Conservation (phyloP, 2,113 vertebrate genomes). For the Rattus rattus region DNA sequence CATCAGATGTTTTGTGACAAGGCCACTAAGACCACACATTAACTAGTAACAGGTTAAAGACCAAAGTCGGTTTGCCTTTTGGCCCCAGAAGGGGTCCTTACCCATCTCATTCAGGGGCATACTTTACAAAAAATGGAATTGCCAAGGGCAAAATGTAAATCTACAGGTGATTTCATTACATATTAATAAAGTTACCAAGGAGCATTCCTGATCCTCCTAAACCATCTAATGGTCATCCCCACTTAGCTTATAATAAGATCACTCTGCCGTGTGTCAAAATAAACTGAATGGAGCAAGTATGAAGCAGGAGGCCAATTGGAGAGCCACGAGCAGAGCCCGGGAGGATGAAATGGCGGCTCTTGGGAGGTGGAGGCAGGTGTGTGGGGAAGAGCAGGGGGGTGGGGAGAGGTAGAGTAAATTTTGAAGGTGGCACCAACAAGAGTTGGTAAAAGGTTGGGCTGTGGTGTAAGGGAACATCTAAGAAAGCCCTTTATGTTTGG, state of each 20-base stretch:
- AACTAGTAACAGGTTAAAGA: not conserved
- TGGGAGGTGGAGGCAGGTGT: not conserved
- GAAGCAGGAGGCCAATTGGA: not conserved
- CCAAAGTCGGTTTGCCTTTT: not conserved
- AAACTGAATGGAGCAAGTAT: not conserved
- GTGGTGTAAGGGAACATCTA: not conserved
- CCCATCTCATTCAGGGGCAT: not conserved
- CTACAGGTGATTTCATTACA: conserved; percentile 1
- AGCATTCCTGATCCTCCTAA: not conserved
- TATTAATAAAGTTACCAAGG: not conserved
- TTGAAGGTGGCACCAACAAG: not conserved
- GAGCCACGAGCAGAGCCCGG: not conserved
- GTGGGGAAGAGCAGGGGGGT: too few relatives aligned
- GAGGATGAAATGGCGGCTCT: not conserved
- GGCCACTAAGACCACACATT: not conserved
- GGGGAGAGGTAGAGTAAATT: not conserved
- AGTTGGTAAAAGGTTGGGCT: not conserved
- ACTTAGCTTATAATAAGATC: not conserved
- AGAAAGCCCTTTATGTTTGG: not conserved
- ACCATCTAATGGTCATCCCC: not conserved
- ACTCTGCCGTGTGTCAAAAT: not conserved
- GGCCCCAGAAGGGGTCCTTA: not conserved
- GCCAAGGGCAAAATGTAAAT: not conserved
- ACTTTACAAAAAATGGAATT: not conserved
- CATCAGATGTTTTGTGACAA: not conserved